Base-by-base conservation (phyloP, 2,797 vertebrate genomes). In the Clarias pachynema region DNA sequence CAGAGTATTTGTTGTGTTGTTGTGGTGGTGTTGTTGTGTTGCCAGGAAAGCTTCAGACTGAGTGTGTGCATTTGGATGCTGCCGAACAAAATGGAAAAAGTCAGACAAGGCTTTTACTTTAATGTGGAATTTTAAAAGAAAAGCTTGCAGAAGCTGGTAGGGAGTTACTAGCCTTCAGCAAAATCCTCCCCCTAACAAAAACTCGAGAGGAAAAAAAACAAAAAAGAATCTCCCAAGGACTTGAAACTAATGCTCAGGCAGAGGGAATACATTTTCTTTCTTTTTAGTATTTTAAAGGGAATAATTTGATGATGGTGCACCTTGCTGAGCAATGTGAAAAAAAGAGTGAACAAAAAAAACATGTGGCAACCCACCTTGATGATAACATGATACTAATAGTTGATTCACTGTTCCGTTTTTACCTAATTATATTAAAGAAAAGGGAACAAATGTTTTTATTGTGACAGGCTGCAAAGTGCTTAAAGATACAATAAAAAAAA, bases 81-180 rank as follows among this genome's bases (percentile, higher is more conserved):
- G 40, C 22, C 12, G 70, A 44, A 44, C 24, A 1, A 44, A 44
- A 44, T 22, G 24, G 8, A 44, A 5, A n/a, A 24, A 73, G 70
- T 40, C 40, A 14, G 37, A 49, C 37, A 49, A 74, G 72, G 72
- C n/a, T 53, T 73, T 73, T 73, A 53, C 40, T 73, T 72, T 72
- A 44, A n/a, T 49, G 24, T 49, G n/a, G 44, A 26, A 29, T 0
- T 26, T 49, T 74, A 5, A 53, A 74, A 74, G 72, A 53, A 29
- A 0, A 53, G 14, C n/a, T 53, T 74, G 72, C 44, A 29, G 14
- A 53, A 70, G 68, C 34, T 70, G 20, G 20, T 70, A 37, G 34
- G 20, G 10, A 10, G 34, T 70, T 70, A 22, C 20, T 34, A 40
- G 34, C 20, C 37, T 70, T 70, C 34, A 70, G 20, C 68, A 37